Percentiles rank a stretch among this genome's conserved stretches.
These are phyloP conservation scores for Amphipyra berbera DNA, from an alignment of 2,888 invertebrate species.

Conservation along the genomic window DNA sequence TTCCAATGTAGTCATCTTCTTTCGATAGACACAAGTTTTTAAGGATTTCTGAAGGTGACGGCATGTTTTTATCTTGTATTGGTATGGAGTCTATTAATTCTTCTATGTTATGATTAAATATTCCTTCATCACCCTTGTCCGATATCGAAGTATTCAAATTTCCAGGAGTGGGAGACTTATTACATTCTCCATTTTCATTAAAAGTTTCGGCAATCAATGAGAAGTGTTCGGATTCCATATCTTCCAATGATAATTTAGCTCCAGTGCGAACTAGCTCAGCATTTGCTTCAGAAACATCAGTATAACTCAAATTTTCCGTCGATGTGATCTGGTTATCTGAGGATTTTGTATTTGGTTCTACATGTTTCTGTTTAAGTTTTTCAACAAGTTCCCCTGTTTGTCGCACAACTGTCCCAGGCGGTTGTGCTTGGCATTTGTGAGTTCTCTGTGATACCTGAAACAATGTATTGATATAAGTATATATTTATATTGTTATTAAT, in stretches of 20 bases:
- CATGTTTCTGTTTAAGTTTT: conserved; percentile 84
- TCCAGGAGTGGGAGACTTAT: conserved; percentile 7
- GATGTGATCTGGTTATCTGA: conserved; percentile 29
- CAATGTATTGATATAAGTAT: not conserved
- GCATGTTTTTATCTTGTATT: conserved; percentile 85
- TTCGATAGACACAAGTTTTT: conserved; percentile 90
- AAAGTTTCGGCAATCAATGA: conserved; percentile 75
- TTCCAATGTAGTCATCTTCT: conserved; percentile 77
- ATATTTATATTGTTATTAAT: not conserved
- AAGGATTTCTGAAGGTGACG: conserved; percentile 92
- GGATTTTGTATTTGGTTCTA: conserved; percentile 48
- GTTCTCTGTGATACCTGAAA: conserved; percentile 94
- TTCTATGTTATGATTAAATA: conserved; percentile 80
- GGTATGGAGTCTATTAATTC: conserved; percentile 74
- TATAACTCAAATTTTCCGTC: conserved; percentile 58
- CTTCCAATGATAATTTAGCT: conserved; percentile 84
- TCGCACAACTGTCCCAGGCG: conserved; percentile 89
- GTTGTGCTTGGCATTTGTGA: conserved; percentile 93
- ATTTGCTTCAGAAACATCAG: conserved; percentile 80
- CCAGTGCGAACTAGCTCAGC: conserved; percentile 84
- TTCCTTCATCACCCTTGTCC: conserved; percentile 64
- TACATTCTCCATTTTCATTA: conserved; percentile 55
- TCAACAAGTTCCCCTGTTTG: conserved; percentile 86
- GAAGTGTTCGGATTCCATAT: conserved; percentile 85
- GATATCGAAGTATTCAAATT: conserved; percentile 28